Base-by-base conservation (phyloP, 2,797 vertebrate species). In the Pygocentrus nattereri region DNA sequence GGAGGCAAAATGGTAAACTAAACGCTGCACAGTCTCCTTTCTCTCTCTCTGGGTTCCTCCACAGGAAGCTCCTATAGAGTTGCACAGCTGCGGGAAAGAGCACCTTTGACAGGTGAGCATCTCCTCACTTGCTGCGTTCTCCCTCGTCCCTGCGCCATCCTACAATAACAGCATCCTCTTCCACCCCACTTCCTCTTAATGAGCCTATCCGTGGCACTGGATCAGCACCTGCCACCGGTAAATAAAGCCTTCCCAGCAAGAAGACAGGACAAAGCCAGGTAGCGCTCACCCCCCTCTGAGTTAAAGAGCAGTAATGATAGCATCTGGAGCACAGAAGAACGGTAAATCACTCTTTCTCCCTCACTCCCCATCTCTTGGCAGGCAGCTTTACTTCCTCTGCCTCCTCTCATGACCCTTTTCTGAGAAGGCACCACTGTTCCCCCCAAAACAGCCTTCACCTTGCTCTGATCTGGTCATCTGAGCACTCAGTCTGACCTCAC, bases 121-220 rank as follows among this genome's bases (percentile, higher is more conserved):
- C 86, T 87, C 85, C 78, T 34, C 25, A 34, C 79, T 84, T 83
- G 86, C 82, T 81, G 86, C 82, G 82, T 87, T 88, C 85, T 77
- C 61, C 69, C 82, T 88, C 88, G 81, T 88, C 88, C 89, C 86
- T 56, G 86, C 85, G 82, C 84, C 74, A 82, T 87, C 82, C 86
- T 80, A 85, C 85, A 85, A 85, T 88, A 85, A 90, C 73, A 76
- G 76, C 82, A 71, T 80, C 80, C 74, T 74, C 82, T 81, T 82
- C 47, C 77, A 74, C 84, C 86, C 87, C 23, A 62, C 50, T 87
- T 88, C 80, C 82, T 83, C 86, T 82, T 87, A 87, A 85, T 82
- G 73, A 85, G 73, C 81, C 81, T 81, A 83, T 87, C 83, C 54
- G 58, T 83, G 78, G 67, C 83, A 69, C 34, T 30, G 67, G 67